Evolutionary conservation across 2,888 invertebrate genomes (phyloP), one percentile per base, ranked within the genome.

Genomic region (Latrodectus hesperus): DNA sequence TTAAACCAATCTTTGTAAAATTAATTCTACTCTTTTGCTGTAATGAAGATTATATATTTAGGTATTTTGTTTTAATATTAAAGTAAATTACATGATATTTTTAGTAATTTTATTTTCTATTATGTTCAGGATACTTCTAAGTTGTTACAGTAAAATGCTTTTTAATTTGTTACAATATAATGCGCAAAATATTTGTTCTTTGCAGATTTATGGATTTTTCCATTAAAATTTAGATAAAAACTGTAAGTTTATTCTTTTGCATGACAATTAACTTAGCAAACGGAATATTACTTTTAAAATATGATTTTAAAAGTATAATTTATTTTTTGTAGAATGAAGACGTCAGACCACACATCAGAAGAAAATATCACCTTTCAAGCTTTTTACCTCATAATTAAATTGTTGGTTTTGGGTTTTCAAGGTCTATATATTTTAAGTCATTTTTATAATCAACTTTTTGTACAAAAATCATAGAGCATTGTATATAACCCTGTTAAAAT

Each of bases 281-380:
- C 8, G 12, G 60, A 16, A 9, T 60, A 72, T 71, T 12, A 9
- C 11, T 16, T 14, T 55, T 3, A 55, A 55, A 55, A 55, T 55
- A 9, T 81, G 90, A 89, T 68, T 51, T 78, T 71, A 53, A n/a
- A n/a, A 53, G 12, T 77, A 53, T 38, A 17, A 17, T 65, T 65
- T 74, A 84, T 88, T 90, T 91, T 90, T 94, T 94, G 78, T 94
- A 96, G 96, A 96, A 96, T 92, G 96, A 96, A 92, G 98, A 98
- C 92, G 98, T 98, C 0, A 94, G 98, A 89, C 98, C 98, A 3
- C 96, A 96, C 92, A 97, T 98, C 90, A 94, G 97, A 87, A 96
- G 97, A 91, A 96, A 96, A 91, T 98, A 96, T 93, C 95, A 96
- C 91, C 94, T 98, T 11, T 97, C 97, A 93, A 96, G 96, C 91